These are phyloP conservation scores for Abrostola triplasia DNA, from an alignment of 2,888 invertebrate species.

Conservation along the genomic window DNA sequence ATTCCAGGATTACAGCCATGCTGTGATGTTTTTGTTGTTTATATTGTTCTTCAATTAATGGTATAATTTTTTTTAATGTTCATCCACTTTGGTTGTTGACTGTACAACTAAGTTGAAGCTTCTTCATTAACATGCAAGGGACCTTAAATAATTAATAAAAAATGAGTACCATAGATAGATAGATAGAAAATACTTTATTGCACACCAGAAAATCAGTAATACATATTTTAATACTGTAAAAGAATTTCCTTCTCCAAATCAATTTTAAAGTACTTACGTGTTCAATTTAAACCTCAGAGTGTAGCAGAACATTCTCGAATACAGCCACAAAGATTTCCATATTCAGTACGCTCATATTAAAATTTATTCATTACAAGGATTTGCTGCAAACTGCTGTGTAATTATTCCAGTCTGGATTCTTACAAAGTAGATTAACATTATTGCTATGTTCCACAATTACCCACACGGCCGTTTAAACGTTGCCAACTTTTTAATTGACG, in stretches of 20 bases:
- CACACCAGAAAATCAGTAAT: too few species aligned
- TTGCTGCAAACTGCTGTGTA: slow-evolving; percentile 40
- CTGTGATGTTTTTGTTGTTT: too few species aligned
- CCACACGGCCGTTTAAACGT: slow-evolving; percentile 44
- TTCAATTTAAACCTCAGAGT: slow-evolving; percentile 17
- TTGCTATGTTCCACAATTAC: slow-evolving; percentile 50
- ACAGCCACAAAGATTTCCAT: slow-evolving; percentile 32
- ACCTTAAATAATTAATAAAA: too few species aligned
- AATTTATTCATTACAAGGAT: slow-evolving; percentile 49
- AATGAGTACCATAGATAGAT: too few species aligned
- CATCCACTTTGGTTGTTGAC: too few species aligned
- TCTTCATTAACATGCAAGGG: too few species aligned
- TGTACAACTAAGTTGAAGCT: too few species aligned
- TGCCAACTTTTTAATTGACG: slow-evolving; percentile 56
- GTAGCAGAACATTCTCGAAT: slow-evolving; percentile 9
- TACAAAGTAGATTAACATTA: slow-evolving; percentile 51
- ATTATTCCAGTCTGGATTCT: slow-evolving; percentile 52
- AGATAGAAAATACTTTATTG: too few species aligned
- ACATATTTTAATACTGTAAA: neutral
- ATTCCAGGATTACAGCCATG: too few species aligned
- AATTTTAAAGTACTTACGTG: slow-evolving; percentile 20
- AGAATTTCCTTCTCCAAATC: neutral
- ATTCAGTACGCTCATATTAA: slow-evolving; percentile 43
- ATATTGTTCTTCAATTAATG: too few species aligned
- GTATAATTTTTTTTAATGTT: too few species aligned